A percentile compares a stretch with the other conserved stretches of the same genome.
These are phyloP conservation scores for Parnassius smintheus DNA, from an alignment of 2,888 invertebrate species.

Conservation along the genomic window DNA sequence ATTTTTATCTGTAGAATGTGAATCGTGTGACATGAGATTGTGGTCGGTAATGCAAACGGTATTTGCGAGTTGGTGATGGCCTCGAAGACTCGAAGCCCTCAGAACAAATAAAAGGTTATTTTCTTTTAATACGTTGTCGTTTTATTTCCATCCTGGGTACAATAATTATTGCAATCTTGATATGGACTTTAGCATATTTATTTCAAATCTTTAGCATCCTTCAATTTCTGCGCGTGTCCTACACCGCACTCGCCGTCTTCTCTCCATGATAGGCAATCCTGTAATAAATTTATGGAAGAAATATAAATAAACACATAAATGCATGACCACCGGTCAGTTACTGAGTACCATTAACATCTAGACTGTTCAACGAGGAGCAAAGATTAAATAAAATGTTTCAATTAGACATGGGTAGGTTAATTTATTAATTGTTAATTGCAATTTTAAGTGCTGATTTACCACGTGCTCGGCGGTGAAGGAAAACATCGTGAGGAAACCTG, in stretches of 20 bases:
- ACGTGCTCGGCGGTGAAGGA: too few species aligned
- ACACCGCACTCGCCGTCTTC: conserved; percentile 33
- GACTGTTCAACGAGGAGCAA: too few species aligned
- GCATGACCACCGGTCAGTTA: too few species aligned
- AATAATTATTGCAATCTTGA: too few species aligned
- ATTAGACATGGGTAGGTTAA: too few species aligned
- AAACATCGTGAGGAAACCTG: too few species aligned
- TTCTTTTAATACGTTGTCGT: conserved; percentile 55
- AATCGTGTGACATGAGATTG: conserved; percentile 30
- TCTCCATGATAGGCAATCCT: conserved; percentile 44
- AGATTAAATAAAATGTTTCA: too few species aligned
- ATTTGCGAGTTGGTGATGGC: conserved; percentile 34
- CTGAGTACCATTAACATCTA: too few species aligned
- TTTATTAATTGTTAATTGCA: too few species aligned
- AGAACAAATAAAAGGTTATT: conserved; percentile 73
- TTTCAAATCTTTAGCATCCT: conserved; percentile 25
- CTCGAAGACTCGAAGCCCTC: conserved; percentile 40
- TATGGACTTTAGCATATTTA: background rate
- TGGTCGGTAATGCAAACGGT: conserved; percentile 10
- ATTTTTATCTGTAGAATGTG: conserved; percentile 35
- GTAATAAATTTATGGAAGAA: conserved; percentile 18
- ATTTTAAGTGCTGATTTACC: too few species aligned
- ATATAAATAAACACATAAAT: too few species aligned
- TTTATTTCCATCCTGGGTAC: conserved; percentile 36
- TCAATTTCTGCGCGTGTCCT: conserved; percentile 36